These are phyloP conservation scores for Rhaphigaster nebulosa DNA, from an alignment of 2,888 invertebrate species.

Conservation along the genomic window DNA sequence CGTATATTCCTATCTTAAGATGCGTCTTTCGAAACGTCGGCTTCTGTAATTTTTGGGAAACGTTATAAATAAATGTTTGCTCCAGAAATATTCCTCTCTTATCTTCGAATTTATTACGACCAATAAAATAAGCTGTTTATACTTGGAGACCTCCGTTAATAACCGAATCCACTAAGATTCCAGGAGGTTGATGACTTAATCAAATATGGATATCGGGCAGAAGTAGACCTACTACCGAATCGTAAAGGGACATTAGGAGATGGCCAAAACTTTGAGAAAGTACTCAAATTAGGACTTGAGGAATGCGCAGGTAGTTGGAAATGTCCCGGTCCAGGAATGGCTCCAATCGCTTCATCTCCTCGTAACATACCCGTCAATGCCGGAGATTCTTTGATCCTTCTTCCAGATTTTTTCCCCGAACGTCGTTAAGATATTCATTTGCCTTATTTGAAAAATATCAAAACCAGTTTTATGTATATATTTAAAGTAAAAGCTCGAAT, in stretches of 20 bases:
- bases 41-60: constrained; percentile 32
- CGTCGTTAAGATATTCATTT: constrained; percentile 1
- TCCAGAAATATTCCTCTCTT: constrained; percentile 9
- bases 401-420: background rate
- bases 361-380: background rate
- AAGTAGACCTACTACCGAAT: constrained; percentile 1
- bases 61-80: constrained; percentile 5
- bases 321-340: background rate
- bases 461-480: background rate
- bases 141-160: constrained; percentile 2
- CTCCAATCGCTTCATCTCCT: background rate
- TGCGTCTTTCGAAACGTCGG: constrained; percentile 5
- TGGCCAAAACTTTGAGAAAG: constrained; percentile 18
- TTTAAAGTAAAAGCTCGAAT: constrained; percentile 12
- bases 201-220: constrained; percentile 31
- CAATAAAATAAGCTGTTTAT: constrained; percentile 31
- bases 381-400: background rate
- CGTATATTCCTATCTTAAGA: constrained; percentile 27
- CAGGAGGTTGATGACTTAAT: constrained; percentile 30
- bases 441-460: background rate
- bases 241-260: constrained; percentile 1
- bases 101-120: constrained; percentile 11
- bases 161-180: constrained; percentile 34
- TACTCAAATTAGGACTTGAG: background rate
- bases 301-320: background rate